Conservation (phyloP, 2,113 vertebrate genomes). For the Spheniscus mendiculus region DNA sequence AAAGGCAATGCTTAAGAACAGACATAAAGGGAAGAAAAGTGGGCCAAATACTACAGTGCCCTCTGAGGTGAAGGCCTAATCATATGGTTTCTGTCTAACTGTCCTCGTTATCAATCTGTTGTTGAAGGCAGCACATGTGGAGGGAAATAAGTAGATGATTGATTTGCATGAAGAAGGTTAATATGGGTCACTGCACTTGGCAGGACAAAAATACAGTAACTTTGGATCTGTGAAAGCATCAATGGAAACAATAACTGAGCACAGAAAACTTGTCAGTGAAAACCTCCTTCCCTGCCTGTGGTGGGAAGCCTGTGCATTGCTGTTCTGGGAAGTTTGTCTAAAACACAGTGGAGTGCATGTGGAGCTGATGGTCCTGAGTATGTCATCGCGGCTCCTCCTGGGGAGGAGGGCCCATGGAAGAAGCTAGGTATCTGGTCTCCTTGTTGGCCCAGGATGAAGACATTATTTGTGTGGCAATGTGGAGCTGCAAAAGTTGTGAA, state of each 20-base stretch:
- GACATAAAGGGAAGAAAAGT: not conserved
- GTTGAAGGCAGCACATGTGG: not conserved
- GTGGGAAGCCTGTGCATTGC: not conserved
- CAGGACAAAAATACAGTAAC: not conserved
- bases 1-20: not conserved
- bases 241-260: not conserved
- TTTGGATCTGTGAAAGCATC: not conserved
- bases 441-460: not conserved
- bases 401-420: not conserved
- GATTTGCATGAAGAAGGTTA: not conserved
- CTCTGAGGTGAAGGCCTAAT: not conserved
- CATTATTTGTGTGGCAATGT: not conserved
- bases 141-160: not conserved
- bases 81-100: not conserved
- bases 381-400: fast-evolving
- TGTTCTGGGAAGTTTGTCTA: not conserved
- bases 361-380: not conserved
- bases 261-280: not conserved
- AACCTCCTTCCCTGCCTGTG: not conserved
- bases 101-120: not conserved
- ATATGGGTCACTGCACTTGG: not conserved
- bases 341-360: not conserved
- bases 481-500: not conserved
- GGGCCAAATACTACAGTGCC: not conserved
- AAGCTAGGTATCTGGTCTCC: not conserved